Conservation (phyloP, 2,888 invertebrate genomes). For the Tupiocoris notatus region DNA sequence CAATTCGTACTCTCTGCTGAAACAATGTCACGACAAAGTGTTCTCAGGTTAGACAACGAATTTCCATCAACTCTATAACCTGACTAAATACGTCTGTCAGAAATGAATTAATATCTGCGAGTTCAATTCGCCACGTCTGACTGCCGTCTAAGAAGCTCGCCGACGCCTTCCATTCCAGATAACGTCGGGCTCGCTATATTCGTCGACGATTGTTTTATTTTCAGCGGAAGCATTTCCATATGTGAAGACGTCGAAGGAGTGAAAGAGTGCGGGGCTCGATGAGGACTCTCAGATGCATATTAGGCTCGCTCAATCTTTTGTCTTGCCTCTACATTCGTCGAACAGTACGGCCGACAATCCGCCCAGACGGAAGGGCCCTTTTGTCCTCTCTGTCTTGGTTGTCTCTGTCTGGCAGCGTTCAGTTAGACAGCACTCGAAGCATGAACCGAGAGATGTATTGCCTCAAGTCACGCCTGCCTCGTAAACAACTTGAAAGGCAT, state of each 20-base stretch:
- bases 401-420: not conserved
- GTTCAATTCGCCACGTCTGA: too few species aligned
- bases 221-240: not conserved
- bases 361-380: not conserved
- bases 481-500: not conserved
- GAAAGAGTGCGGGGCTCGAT: not conserved
- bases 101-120: too few species aligned
- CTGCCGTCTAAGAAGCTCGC: too few species aligned
- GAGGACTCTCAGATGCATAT: not conserved
- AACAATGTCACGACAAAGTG: too few species aligned
- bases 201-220: not conserved
- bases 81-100: too few species aligned
- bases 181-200: not conserved
- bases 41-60: too few species aligned
- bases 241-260: not conserved
- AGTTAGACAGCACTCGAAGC: not conserved
- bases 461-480: not conserved
- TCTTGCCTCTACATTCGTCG: too few species aligned
- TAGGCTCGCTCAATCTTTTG: not conserved
- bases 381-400: not conserved
- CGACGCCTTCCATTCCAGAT: not conserved
- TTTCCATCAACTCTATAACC: too few species aligned
- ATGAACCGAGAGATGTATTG: not conserved
- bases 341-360: not conserved
- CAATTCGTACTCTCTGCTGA: too few species aligned